phyloP scores from a whole-genome alignment of 2,888 invertebrate genomes.

The Melanophora roralis region DNA sequence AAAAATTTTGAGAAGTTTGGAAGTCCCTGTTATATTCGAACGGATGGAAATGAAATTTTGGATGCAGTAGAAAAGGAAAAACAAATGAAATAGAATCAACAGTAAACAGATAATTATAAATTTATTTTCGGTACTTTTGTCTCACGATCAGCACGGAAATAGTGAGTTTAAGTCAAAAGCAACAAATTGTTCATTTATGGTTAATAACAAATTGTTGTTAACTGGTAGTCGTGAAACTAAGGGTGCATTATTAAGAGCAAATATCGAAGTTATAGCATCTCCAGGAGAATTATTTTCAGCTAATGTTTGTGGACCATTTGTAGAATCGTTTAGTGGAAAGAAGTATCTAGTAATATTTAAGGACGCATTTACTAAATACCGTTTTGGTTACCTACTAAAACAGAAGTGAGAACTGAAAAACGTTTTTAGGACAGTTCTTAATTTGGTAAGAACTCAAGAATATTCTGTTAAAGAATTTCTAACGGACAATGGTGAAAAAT shows the following conservation, averaged over 20 bases:
- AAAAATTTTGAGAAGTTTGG: background rate
- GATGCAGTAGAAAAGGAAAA: background rate
- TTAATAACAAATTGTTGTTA: background rate
- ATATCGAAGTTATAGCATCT: background rate
- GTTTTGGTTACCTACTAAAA: background rate
- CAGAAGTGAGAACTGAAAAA: background rate
- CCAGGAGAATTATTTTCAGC: conserved; percentile 29
- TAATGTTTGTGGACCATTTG: conserved; percentile 28
- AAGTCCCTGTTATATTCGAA: background rate
- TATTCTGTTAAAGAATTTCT: background rate
- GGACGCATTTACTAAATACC: conserved; percentile 26
- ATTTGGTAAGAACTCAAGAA: background rate
- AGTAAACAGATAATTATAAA: too few relatives aligned
- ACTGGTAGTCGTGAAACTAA: background rate
- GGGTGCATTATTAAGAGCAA: background rate
- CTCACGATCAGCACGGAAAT: background rate
- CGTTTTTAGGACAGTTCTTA: background rate
- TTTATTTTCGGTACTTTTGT: too few relatives aligned
- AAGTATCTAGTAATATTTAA: conserved; percentile 20
- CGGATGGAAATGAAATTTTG: background rate
- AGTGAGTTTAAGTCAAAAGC: background rate
- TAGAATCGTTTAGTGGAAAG: conserved; percentile 18
- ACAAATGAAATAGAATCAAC: background rate
- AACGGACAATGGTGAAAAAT: conserved; percentile 37
- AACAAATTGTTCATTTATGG: background rate